phyloP scores from a whole-genome alignment of 2,797 vertebrate species.

The Eleutherodactylus coqui region DNA sequence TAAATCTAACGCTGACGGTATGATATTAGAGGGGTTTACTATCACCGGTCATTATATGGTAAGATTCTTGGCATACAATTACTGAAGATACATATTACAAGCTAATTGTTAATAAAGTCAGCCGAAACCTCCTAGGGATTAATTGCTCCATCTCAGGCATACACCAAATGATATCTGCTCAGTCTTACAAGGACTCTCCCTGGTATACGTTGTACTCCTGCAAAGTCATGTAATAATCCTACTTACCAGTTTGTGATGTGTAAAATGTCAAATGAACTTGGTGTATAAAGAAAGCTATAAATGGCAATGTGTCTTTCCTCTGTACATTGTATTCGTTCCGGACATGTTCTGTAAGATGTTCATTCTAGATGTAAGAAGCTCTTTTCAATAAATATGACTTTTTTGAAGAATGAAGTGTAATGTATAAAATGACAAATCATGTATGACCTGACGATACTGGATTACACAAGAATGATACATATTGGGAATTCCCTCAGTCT shows the following conservation, averaged over 20 bases:
- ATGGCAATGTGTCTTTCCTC: slow-evolving; percentile 9
- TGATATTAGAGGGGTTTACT: background rate
- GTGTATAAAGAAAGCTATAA: slow-evolving; percentile 36
- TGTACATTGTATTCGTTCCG: slow-evolving; percentile 31
- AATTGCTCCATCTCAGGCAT: slow-evolving; percentile 8
- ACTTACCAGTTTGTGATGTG: slow-evolving; percentile 11
- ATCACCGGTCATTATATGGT: background rate
- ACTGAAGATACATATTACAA: background rate
- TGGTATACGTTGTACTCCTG: background rate
- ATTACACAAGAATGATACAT: background rate
- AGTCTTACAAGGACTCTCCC: background rate
- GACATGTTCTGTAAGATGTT: slow-evolving; percentile 21
- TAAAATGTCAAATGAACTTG: slow-evolving; percentile 21
- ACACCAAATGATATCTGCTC: background rate
- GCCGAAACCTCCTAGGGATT: background rate
- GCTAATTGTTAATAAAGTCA: background rate
- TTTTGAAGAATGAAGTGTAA: background rate
- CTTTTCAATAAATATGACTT: slow-evolving; percentile 31
- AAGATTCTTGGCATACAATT: background rate
- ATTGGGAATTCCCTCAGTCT: background rate
- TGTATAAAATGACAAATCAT: background rate
- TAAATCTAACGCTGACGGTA: background rate
- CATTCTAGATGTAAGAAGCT: slow-evolving; percentile 7
- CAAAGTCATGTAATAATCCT: slow-evolving; percentile 19
- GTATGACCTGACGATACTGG: background rate